Percentiles rank a stretch among this genome's conserved stretches.
These are phyloP conservation scores for Stylophora pistillata DNA, from an alignment of 64 coral and sea anemone genomes.

Conservation along the genomic window DNA sequence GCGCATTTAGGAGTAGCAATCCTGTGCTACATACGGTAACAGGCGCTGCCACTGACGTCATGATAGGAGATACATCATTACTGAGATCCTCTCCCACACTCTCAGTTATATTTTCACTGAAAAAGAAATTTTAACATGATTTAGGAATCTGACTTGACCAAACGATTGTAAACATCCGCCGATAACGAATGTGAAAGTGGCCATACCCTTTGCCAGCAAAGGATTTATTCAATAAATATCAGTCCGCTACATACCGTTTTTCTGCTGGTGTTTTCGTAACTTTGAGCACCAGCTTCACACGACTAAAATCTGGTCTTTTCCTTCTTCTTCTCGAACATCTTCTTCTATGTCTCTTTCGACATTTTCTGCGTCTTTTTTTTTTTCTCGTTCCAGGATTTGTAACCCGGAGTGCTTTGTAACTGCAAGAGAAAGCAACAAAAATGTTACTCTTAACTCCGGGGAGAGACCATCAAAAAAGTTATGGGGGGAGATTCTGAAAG, in stretches of 20 bases:
- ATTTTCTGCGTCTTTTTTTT: slow-evolving; percentile 14
- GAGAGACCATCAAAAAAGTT: no score
- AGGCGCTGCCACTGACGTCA: neutral
- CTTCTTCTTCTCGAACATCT: slow-evolving; percentile 6
- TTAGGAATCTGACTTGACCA: neutral
- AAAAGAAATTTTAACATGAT: neutral
- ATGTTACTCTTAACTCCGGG: neutral
- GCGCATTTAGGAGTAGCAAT: neutral
- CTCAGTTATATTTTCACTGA: neutral
- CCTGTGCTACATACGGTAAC: neutral
- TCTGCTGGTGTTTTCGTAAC: slow-evolving; percentile 10
- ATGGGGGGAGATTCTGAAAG: no score
- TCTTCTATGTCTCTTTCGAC: slow-evolving; percentile 17
- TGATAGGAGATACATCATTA: neutral
- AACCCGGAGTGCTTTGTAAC: neutral
- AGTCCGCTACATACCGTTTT: neutral
- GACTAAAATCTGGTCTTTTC: slow-evolving; percentile 25
- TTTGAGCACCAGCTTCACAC: slow-evolving; percentile 35
- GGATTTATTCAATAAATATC: neutral
- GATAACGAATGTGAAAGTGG: no score
- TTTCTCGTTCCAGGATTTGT: neutral
- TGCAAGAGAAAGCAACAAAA: neutral
- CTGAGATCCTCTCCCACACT: neutral
- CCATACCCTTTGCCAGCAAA: no score
- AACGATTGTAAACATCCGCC: neutral